Evolutionary conservation across 1,140 invertebrate species (phyloP), one percentile per base, ranked within the genome.

Genomic region (Hesperophylax magnus): DNA sequence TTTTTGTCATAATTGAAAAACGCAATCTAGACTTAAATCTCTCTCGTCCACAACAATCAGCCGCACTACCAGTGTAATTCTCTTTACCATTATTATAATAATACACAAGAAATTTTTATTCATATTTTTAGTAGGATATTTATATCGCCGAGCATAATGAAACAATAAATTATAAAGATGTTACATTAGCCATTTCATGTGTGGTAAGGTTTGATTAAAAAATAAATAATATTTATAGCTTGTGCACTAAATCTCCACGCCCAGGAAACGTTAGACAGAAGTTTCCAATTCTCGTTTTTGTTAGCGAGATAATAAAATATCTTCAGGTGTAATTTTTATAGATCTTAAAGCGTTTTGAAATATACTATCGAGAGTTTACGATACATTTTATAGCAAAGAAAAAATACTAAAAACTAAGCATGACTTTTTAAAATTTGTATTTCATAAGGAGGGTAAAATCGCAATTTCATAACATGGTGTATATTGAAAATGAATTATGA

Each of bases 211-310:
- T 77, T 77, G 58, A 77, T 77, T 77, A 77, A 77, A 77, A 63
- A 77, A 77, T 77, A 77, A 61, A 77, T 72, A 72, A 72, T 72
- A 77, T 77, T 77, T 77, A 77, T 77, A 65, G 39, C 61, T n/a
- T 54, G 14, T 77, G 75, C 65, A 77, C 75, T 63, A 77, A 77
- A 53, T 63, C 75, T 77, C 54, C 58, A 61, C 75, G 75, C 75
- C 75, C 75, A 77, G 75, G 75, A 77, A 63, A 63, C 47, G 34
- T 22, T 53, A 24, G 52, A 24, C 69, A 72, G 69, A 20, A 20
- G 47, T 27, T 53, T 24, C 5, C 69, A 72, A 72, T 54, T 54
- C 39, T 27, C 24, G 4, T 47, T 11, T 47, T 47, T 47, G 9
- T 47, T 11, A 14, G 11, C 39, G 8, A 47, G 39, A 47, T 47